Evolutionary conservation across 2,888 invertebrate species (phyloP).

Genomic region (Caenorhabditis virilis): DNA sequence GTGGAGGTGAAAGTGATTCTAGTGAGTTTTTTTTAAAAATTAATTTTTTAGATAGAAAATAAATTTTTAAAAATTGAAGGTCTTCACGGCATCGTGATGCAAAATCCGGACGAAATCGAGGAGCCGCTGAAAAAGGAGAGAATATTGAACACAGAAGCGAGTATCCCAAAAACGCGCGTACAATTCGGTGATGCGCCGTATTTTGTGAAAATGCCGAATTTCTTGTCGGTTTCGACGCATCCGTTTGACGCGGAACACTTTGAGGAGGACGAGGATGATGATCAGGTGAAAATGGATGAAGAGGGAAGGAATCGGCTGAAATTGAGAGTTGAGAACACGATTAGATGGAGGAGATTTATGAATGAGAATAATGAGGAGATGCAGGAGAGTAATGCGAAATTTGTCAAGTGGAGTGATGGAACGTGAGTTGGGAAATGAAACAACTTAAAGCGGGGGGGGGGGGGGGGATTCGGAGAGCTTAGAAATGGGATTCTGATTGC

Average conservation of each 20-base stretch:
- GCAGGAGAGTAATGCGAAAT: conserved; percentile 90
- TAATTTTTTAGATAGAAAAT: not conserved
- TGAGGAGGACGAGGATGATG: conserved; percentile 93
- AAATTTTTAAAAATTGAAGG: conserved; percentile 15
- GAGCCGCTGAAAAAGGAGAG: conserved; percentile 16
- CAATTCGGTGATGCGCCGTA: conserved; percentile 20
- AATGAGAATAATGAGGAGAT: conserved; percentile 76
- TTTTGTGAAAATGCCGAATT: conserved; percentile 80
- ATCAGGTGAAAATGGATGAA: conserved; percentile 90
- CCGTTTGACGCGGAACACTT: conserved; percentile 93
- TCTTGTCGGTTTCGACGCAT: conserved; percentile 93
- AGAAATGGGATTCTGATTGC: too few species aligned
- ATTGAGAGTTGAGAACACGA: conserved; percentile 86
- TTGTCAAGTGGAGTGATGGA: conserved; percentile 97
- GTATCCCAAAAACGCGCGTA: conserved; percentile 3
- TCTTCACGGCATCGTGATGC: conserved; percentile 40
- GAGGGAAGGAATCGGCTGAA: conserved; percentile 85
- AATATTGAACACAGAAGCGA: conserved; percentile 18
- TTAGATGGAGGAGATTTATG: conserved; percentile 80
- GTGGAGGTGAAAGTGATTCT: not conserved
- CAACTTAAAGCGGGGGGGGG: too few species aligned
- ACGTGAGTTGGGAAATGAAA: conserved; percentile 83
- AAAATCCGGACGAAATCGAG: conserved; percentile 39
- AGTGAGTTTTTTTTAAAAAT: not conserved
- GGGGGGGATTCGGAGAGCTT: too few species aligned